Percentiles rank a stretch among this genome's conserved stretches.
phyloP scores from a whole-genome alignment of 2,888 invertebrate genomes.

The Seladonia tumulorum region DNA sequence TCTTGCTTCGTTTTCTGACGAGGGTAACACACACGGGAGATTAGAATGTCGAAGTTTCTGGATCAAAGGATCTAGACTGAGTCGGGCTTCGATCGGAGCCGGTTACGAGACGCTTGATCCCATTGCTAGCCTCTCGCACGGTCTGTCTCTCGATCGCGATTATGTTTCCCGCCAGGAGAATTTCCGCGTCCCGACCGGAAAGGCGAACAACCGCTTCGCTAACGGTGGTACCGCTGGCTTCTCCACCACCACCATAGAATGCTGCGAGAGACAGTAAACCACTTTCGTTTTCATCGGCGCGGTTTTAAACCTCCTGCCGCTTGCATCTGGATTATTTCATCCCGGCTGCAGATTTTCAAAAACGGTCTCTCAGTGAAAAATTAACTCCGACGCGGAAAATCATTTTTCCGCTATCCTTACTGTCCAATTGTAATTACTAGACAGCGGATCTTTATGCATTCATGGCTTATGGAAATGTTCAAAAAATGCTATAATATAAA shows the following conservation, averaged over 20 bases:
- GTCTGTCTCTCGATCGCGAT: neutral
- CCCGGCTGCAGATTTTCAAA: neutral
- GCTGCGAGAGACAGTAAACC: neutral
- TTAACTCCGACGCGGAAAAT: neutral
- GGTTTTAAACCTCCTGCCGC: neutral
- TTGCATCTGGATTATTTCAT: neutral
- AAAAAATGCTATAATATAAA: too few species aligned
- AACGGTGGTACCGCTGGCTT: neutral
- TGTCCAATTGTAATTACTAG: neutral
- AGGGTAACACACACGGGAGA: neutral
- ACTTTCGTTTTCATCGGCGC: conserved; percentile 22
- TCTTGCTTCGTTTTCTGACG: neutral
- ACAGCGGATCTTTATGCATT: too few species aligned
- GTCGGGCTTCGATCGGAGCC: neutral
- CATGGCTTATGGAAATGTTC: too few species aligned
- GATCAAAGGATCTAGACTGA: neutral
- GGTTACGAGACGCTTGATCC: neutral
- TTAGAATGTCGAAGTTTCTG: neutral
- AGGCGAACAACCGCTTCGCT: neutral
- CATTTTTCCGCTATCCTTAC: neutral
- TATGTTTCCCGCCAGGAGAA: conserved; percentile 15
- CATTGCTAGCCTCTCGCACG: neutral
- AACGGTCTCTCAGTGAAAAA: neutral
- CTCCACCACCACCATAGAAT: neutral
- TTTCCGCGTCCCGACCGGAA: conserved; percentile 27